Evolutionary conservation across 2,888 invertebrate genomes (phyloP).

Genomic region (Yponomeuta sedellus): DNA sequence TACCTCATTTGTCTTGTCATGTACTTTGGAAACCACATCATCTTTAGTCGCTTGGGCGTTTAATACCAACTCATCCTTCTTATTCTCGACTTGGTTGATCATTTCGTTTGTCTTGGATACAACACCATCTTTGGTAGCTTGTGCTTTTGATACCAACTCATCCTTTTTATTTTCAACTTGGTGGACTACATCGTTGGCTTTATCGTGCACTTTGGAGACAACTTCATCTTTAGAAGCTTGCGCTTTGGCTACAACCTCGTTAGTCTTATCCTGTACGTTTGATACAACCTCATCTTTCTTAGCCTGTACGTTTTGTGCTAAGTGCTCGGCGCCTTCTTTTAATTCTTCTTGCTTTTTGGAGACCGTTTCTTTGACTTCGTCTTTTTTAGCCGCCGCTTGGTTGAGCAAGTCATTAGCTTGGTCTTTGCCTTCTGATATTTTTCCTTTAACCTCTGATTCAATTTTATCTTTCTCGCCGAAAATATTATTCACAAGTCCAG

Average conservation of each 20-base stretch:
- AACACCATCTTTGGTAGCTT: background rate
- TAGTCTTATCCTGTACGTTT: conserved; percentile 11
- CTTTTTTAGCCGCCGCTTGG: conserved; percentile 50
- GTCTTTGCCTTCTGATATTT: conserved; percentile 54
- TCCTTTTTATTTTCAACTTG: background rate
- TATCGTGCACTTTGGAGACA: too few species aligned
- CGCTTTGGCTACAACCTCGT: background rate
- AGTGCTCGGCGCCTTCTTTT: conserved; percentile 4
- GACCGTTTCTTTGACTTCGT: conserved; percentile 40
- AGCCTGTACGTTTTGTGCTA: conserved; percentile 11
- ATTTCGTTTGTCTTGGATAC: background rate
- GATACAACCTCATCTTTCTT: conserved; percentile 10
- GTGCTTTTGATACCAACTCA: background rate
- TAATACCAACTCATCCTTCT: background rate
- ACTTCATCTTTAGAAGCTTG: background rate
- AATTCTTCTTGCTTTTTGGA: conserved; percentile 14
- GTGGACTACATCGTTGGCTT: too few species aligned
- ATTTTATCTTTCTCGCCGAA: conserved; percentile 67
- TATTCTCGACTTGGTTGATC: background rate
- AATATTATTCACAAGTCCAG: conserved; percentile 62
- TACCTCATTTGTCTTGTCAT: background rate
- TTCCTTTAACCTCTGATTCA: conserved; percentile 57
- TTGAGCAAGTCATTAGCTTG: conserved; percentile 48
- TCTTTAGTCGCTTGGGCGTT: background rate
- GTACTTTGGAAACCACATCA: background rate